Conservation (phyloP, 2,888 invertebrate species). For the Nemotelus nigrinus region DNA sequence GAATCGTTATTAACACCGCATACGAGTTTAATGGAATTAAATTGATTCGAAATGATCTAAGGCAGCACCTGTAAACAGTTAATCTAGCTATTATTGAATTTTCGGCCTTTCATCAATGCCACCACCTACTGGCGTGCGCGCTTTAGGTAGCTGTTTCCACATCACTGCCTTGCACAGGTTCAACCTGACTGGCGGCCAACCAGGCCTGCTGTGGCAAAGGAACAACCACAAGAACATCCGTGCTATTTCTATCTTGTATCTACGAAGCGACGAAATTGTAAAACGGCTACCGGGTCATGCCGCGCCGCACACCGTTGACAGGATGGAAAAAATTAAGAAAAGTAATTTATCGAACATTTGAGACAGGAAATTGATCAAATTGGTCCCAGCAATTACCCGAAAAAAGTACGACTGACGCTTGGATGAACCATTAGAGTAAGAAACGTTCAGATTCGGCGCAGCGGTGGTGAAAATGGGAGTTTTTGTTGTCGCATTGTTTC, state of each 20-base stretch:
- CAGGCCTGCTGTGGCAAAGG: neutral
- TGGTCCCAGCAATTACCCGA: conserved; percentile 39
- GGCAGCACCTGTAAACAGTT: conserved; percentile 34
- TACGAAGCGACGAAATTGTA: neutral
- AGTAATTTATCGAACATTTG: conserved; percentile 32
- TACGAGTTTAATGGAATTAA: conserved; percentile 38
- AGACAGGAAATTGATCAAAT: conserved; percentile 46
- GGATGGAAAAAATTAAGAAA: conserved; percentile 30
- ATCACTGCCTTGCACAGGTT: too few relatives aligned
- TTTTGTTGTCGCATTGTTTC: conserved; percentile 8
- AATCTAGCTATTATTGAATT: conserved; percentile 34
- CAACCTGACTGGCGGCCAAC: too few relatives aligned
- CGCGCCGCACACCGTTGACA: neutral
- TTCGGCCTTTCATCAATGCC: conserved; percentile 22
- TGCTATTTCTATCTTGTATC: neutral
- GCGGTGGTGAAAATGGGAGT: neutral
- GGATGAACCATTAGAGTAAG: conserved; percentile 28
- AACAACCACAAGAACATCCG: neutral
- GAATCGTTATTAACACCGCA: conserved; percentile 21
- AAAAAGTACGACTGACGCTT: conserved; percentile 29
- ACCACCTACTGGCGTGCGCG: conserved; percentile 30
- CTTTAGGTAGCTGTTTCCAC: conserved; percentile 26
- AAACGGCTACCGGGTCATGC: neutral
- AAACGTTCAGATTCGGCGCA: conserved; percentile 26
- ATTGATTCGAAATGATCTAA: conserved; percentile 22